Evolutionary conservation across 1,140 invertebrate genomes (phyloP).

Genomic region (Cotesia chilonis): DNA sequence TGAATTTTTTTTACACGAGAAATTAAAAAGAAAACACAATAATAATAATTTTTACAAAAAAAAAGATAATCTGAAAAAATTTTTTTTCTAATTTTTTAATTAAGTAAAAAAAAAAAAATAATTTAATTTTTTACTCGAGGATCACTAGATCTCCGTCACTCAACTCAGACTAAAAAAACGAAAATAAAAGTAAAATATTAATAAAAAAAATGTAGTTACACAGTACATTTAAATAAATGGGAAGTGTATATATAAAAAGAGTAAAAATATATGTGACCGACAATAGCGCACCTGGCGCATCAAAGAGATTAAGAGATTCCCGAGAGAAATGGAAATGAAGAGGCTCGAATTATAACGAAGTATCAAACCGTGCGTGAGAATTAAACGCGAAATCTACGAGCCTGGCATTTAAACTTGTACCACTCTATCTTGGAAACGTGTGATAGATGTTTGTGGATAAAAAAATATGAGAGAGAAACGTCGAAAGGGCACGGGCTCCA

Average conservation of each 20-base stretch:
- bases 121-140: no score
- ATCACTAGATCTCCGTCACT: no score
- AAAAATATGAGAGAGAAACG: background rate
- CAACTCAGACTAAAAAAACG: no score
- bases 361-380: constrained; percentile 20
- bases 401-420: constrained; percentile 6
- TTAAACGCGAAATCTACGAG: constrained; percentile 8
- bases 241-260: background rate
- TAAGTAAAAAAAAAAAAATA: no score
- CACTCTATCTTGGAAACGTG: constrained; percentile 2
- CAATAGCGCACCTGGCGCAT: constrained; percentile 5
- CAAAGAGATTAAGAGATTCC: constrained; percentile 18
- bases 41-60: no score
- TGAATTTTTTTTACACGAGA: no score
- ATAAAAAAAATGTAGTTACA: no score
- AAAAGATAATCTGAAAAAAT: no score
- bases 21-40: no score
- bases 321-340: constrained; percentile 8
- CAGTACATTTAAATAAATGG: background rate
- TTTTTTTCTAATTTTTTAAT: no score
- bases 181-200: no score
- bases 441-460: constrained; percentile 1
- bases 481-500: background rate
- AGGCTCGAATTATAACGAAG: constrained; percentile 21
- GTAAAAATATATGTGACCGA: constrained; percentile 2